Evolutionary conservation across 1,140 invertebrate genomes (phyloP), one percentile per base, ranked within the genome.

Genomic region (Muscidifurax raptorellus): DNA sequence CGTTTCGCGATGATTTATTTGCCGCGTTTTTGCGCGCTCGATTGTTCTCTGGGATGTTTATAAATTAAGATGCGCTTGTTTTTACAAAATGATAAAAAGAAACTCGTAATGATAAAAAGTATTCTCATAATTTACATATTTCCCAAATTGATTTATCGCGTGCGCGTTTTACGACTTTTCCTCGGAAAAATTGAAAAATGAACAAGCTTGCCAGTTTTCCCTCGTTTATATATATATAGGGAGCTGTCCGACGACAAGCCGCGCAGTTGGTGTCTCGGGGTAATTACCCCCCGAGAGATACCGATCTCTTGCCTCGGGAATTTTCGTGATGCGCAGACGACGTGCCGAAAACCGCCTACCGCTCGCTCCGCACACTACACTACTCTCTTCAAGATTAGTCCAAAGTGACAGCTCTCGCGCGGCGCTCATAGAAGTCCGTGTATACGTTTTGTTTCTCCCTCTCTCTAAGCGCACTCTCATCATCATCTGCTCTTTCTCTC

Each of bases 211-310:
- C 52, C 28, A 77, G 40, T 25, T 32, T 36, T 36, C 30, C 13
- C 64, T 69, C n/a, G 36, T 32, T 75, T 30, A n/a, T 7, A 44
- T n/a, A 40, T 36, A 36, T 9, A 47, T 13, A 18, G 9, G 4
- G 44, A 2, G 12, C 10, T 15, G 1, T 1, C 52, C 64, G 82
- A 78, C 75, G 72, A 83, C 74, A 78, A 77, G 47, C 64, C 25
- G 40, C 64, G 18, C 82, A 71, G 82, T 78, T 36, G 75, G 74
- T 83, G 64, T 71, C 82, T 85, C 85, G 15, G 85, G 32, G 80
- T 88, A 87, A 89, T 89, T 86, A 86, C 27, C 80, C 59, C 69
- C 32, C 36, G 76, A 44, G 47, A 87, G 87, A 89, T 86, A 88
- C 80, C 82, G 84, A 89, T 88, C 86, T 86, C 66, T 69, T 30